Evolutionary conservation across 2,797 vertebrate genomes (phyloP).

Genomic region (Simalia tracyae): DNA sequence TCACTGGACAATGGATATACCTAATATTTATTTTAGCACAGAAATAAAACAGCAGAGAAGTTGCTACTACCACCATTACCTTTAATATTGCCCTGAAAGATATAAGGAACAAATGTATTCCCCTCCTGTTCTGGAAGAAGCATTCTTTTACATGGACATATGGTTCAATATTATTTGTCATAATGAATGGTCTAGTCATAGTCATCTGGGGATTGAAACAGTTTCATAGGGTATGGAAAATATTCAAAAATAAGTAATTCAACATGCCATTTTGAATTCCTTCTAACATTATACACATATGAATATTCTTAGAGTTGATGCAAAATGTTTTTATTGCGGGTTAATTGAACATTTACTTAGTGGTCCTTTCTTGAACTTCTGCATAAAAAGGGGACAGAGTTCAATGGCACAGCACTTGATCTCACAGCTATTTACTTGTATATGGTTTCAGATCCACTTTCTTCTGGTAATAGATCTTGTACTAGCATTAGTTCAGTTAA

Average conservation of each 20-base stretch:
- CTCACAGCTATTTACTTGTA: too few species aligned
- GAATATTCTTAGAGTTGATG: too few species aligned
- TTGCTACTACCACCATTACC: neutral
- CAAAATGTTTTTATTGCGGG: too few species aligned
- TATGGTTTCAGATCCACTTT: too few species aligned
- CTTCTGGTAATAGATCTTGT: too few species aligned
- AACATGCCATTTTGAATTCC: neutral
- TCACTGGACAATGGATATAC: neutral
- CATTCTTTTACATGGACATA: neutral
- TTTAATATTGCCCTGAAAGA: neutral
- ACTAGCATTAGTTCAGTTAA: too few species aligned
- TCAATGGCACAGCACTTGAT: too few species aligned
- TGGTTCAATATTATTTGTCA: neutral
- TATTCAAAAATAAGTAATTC: neutral
- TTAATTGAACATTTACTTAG: too few species aligned
- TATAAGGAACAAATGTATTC: neutral
- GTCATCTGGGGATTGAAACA: neutral
- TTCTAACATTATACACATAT: neutral
- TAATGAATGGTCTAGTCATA: neutral
- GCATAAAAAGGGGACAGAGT: too few species aligned
- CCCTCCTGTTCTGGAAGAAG: neutral
- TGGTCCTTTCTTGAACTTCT: too few species aligned
- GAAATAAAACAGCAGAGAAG: neutral
- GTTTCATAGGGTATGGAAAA: neutral
- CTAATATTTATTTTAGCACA: neutral